Base-by-base conservation (phyloP, 2,888 invertebrate species). In the Lobophora halterata region DNA sequence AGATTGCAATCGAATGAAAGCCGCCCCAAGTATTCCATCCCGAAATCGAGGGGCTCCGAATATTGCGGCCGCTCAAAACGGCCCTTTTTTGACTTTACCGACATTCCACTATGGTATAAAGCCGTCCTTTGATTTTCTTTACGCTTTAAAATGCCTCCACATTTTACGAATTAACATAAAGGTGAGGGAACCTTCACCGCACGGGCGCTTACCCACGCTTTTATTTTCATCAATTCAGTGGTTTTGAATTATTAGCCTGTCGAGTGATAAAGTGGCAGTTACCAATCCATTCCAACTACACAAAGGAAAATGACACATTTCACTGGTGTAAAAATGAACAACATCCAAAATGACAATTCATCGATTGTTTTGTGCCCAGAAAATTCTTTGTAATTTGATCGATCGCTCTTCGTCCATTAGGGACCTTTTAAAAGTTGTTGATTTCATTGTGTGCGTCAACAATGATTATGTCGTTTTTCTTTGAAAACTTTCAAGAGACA, bases 1-100 rank as follows among this genome's bases (percentile, higher is more conserved):
- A 87, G 85, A 87, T 87, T 85, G 86, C 79, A 76, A 87, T 85
- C 85, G 82, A 85, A 80, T 80, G 82, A 78, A 79, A 78, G 79
- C 80, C 78, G 71, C 71, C 75, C 75, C 65, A 73, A 79, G 82
- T 79, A 83, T 79, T 83, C 81, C 80, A 82, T 83, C 82, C 79
- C 71, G 58, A 74, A 76, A 79, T 80, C 75, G 79, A 78, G 77
- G 81, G 81, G 75, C 65, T 58, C 66, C 64, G 71, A 77, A 82
- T 83, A 86, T 85, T 83, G 83, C 77, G 79, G 77, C 71, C 70
- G 55, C 67, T 71, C 75, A 62, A 74, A 79, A 79, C 77, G 76
- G 72, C 76, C 79, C 71, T 75, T 77, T 35, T 68, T 70, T 69
- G 70, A 78, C 76, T 78, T 57, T 66, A 66, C 81, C 72, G 70